Percentiles rank a stretch among this genome's conserved stretches.
These are phyloP conservation scores for Orcinus orca DNA, from an alignment of 2,113 vertebrate genomes.

Conservation along the genomic window DNA sequence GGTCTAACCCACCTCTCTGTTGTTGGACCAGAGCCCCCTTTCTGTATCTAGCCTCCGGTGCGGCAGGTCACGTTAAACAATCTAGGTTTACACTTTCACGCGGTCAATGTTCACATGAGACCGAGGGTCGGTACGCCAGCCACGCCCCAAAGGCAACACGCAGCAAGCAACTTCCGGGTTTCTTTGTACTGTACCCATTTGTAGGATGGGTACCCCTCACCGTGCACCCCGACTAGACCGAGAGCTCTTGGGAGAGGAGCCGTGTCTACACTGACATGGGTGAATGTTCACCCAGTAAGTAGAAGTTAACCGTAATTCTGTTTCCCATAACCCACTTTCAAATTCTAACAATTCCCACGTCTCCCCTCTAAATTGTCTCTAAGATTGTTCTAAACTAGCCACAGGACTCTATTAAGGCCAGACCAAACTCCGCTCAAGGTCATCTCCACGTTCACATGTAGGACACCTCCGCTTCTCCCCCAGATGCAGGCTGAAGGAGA, in stretches of 20 bases:
- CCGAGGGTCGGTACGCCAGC: neutral
- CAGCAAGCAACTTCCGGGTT: neutral
- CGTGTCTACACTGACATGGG: too few species aligned
- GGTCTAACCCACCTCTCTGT: neutral
- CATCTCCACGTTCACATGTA: fast-evolving
- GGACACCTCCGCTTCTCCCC: too few species aligned
- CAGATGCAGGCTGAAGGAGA: neutral
- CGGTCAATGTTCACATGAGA: neutral
- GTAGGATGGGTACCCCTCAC: neutral
- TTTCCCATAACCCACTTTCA: neutral
- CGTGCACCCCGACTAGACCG: fast-evolving
- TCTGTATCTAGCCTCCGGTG: neutral
- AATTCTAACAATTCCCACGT: neutral
- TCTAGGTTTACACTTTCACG: neutral
- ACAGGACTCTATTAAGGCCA: neutral
- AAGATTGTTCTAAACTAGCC: neutral
- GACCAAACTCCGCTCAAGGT: neutral
- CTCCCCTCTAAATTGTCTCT: neutral
- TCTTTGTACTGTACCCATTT: fast-evolving
- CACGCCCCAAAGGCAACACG: neutral
- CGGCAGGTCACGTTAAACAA: neutral
- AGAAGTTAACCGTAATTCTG: neutral
- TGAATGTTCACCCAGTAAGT: neutral
- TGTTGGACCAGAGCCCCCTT: neutral
- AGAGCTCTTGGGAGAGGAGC: neutral